Percentiles rank a stretch among this genome's conserved stretches.
Evolutionary conservation across 92 coral and sea anemone genomes (phyloP).

Genomic region (Muricea muricata): DNA sequence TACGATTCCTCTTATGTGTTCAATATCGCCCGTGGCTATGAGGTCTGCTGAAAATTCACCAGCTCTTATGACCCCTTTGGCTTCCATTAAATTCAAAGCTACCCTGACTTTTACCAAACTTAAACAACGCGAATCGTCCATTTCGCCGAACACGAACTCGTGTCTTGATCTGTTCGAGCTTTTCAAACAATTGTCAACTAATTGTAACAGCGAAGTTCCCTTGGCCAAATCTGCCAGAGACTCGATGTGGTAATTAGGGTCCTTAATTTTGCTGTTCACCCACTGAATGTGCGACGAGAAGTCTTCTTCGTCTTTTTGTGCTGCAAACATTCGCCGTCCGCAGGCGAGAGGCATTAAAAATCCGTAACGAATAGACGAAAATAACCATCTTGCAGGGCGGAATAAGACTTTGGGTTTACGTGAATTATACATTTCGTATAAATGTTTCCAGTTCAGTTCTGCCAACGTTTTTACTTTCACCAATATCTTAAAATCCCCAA

Average conservation of each 20-base stretch:
- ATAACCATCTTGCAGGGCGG: conserved; percentile 17
- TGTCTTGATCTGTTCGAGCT: neutral
- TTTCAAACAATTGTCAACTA: conserved; percentile 35
- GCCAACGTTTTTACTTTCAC: no score
- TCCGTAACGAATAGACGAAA: conserved; percentile 15
- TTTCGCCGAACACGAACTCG: conserved; percentile 39
- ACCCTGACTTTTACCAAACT: conserved; percentile 35
- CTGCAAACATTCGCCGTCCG: conserved; percentile 30
- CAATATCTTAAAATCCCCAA: no score
- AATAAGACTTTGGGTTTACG: conserved; percentile 26
- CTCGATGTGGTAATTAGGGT: conserved; percentile 10
- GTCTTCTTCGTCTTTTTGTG: conserved; percentile 8
- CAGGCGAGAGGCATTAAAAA: conserved; percentile 37
- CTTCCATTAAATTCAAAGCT: conserved; percentile 29
- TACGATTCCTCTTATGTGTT: conserved; percentile 34
- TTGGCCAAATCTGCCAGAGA: conserved; percentile 26
- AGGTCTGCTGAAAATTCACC: conserved; percentile 45
- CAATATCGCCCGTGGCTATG: conserved; percentile 34
- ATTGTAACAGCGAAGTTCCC: conserved; percentile 32
- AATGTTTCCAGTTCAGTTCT: no score
- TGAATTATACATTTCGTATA: conserved; percentile 5
- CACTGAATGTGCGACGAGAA: conserved; percentile 33
- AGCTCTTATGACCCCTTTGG: conserved; percentile 4
- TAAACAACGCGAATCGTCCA: conserved; percentile 27
- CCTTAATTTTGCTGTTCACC: conserved; percentile 37